Evolutionary conservation across 2,797 vertebrate genomes (phyloP).

Genomic region (Triplophysa bombifrons): DNA sequence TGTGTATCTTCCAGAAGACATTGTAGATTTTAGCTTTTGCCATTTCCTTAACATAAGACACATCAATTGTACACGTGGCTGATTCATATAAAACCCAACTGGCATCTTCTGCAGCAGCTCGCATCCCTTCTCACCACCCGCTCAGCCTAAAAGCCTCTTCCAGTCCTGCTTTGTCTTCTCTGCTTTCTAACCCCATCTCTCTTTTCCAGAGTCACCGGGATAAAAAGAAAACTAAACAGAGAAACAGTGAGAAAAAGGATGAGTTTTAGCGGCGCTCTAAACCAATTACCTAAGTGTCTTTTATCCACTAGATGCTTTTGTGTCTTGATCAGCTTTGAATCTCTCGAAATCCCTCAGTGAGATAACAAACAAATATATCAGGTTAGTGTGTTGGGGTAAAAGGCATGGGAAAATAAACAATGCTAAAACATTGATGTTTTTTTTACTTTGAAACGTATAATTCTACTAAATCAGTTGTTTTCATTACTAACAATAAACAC

Average conservation of each 20-base stretch:
- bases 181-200: conserved; percentile 55
- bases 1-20: neutral
- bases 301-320: conserved; percentile 86
- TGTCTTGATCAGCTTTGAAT: conserved; percentile 89
- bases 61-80: neutral
- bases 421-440: neutral
- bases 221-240: conserved; percentile 72
- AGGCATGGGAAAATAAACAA: conserved; percentile 38
- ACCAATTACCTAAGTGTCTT: conserved; percentile 87
- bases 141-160: conserved; percentile 60
- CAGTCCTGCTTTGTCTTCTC: conserved; percentile 52
- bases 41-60: neutral
- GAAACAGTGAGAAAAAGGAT: conserved; percentile 73
- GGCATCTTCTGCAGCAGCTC: conserved; percentile 50
- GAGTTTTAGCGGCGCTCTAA: conserved; percentile 77
- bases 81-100: conserved; percentile 26
- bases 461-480: neutral
- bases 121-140: conserved; percentile 41
- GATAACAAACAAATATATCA: conserved; percentile 87
- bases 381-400: conserved; percentile 66
- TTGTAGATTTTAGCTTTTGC: neutral
- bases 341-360: conserved; percentile 85
- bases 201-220: conserved; percentile 66
- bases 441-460: neutral
- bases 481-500: neutral